A percentile compares a stretch with the other conserved stretches of the same genome.
Evolutionary conservation across 2,888 invertebrate species (phyloP).

Genomic region (Synanthedon formicaeformis): DNA sequence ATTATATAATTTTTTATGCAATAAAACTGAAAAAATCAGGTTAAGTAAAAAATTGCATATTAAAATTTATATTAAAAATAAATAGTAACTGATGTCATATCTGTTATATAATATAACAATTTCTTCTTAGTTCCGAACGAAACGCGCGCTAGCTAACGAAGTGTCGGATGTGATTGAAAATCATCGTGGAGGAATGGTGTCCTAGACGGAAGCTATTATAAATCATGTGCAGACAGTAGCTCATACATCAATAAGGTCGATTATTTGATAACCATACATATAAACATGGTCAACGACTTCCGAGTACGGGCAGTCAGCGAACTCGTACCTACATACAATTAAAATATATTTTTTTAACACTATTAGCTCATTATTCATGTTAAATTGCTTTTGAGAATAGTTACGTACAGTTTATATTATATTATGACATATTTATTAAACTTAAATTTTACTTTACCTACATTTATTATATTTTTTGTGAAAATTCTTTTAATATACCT

Average conservation of each 20-base stretch:
- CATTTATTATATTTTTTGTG: no score
- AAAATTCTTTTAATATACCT: no score
- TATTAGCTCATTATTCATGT: not conserved
- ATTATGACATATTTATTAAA: no score
- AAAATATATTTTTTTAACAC: not conserved
- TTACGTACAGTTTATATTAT: no score
- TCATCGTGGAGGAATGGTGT: constrained; percentile 65
- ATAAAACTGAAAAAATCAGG: no score
- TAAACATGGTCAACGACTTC: not conserved
- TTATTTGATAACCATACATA: constrained; percentile 59
- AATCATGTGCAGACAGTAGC: constrained; percentile 62
- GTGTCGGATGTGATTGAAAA: constrained; percentile 68
- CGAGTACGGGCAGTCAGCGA: not conserved
- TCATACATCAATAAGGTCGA: constrained; percentile 65
- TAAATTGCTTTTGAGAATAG: no score
- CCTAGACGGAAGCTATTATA: constrained; percentile 67
- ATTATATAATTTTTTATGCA: no score
- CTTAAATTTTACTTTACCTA: no score
- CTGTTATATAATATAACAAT: no score
- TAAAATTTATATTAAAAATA: no score
- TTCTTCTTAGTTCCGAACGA: constrained; percentile 22
- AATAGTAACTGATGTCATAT: no score
- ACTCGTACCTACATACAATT: not conserved
- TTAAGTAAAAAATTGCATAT: no score
- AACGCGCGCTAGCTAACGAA: constrained; percentile 62